A percentile compares a stretch with the other conserved stretches of the same genome.
Conservation (phyloP, 1,140 invertebrate species). For the Magallana ariakensis region DNA sequence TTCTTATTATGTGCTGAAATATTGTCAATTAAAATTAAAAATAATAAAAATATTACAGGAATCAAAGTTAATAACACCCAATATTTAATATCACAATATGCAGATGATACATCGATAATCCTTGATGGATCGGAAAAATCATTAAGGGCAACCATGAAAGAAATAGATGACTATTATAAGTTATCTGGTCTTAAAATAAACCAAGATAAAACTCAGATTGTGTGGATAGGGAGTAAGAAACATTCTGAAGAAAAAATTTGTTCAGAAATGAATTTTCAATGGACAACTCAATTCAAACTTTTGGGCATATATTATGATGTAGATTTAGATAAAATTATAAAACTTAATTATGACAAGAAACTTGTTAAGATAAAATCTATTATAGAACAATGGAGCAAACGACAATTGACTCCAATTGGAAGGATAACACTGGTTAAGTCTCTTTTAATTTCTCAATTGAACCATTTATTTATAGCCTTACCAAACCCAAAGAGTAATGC, state of each 20-base stretch:
- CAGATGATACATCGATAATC: slow-evolving; percentile 2
- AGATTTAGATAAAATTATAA: too few relatives aligned
- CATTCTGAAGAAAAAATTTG: neutral
- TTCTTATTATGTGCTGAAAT: slow-evolving; percentile 53
- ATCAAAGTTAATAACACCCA: slow-evolving; percentile 1
- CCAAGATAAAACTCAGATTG: neutral
- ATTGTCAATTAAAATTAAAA: slow-evolving; percentile 39
- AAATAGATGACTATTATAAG: neutral
- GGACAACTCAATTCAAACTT: too few relatives aligned
- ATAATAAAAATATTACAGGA: slow-evolving; percentile 49
- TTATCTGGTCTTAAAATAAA: neutral
- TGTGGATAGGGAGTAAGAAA: neutral
- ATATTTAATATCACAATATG: slow-evolving; percentile 18
- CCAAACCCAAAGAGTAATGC: too few relatives aligned
- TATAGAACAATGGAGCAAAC: too few relatives aligned
- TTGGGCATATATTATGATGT: too few relatives aligned
- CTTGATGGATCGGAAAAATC: slow-evolving; percentile 19
- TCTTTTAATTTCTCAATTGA: too few relatives aligned
- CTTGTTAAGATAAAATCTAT: too few relatives aligned
- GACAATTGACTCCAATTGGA: too few relatives aligned
- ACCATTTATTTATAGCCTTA: too few relatives aligned
- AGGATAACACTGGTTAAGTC: too few relatives aligned
- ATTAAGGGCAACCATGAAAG: neutral
- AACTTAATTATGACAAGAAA: too few relatives aligned
- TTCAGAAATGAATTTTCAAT: too few relatives aligned